A percentile compares a stretch with the other conserved stretches of the same genome.
These are phyloP conservation scores for Struthidea cinerea DNA, from an alignment of 2,113 vertebrate genomes.

Conservation along the genomic window DNA sequence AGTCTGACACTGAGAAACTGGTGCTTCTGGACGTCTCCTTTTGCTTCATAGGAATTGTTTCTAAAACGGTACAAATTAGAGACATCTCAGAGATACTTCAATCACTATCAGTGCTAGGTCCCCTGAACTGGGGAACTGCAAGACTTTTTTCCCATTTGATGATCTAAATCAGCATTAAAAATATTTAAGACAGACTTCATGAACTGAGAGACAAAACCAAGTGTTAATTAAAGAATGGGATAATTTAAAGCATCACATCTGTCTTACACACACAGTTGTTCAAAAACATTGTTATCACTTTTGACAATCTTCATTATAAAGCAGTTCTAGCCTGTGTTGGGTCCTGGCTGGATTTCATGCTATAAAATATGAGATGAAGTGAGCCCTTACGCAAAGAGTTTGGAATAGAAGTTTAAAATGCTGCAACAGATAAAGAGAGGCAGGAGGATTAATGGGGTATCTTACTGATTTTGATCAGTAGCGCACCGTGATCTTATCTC, in stretches of 20 bases:
- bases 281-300: not conserved
- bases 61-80: not conserved
- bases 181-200: not conserved
- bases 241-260: not conserved
- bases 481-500: not conserved
- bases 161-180: not conserved
- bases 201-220: not conserved
- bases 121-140: not conserved
- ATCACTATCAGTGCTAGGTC: not conserved
- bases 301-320: not conserved
- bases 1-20: not conserved
- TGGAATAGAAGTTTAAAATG: not conserved
- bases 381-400: not conserved
- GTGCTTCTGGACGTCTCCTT: not conserved
- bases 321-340: not conserved
- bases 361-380: not conserved
- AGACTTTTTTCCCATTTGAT: not conserved
- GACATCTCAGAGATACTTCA: not conserved
- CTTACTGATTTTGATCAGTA: constrained; percentile 6
- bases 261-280: not conserved
- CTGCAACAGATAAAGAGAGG: not conserved
- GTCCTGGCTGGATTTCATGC: not conserved
- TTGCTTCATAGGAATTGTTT: not conserved
- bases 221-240: not conserved
- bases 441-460: not conserved